phyloP scores from a whole-genome alignment of 2,797 vertebrate genomes.

The Darevskia nairensis region DNA sequence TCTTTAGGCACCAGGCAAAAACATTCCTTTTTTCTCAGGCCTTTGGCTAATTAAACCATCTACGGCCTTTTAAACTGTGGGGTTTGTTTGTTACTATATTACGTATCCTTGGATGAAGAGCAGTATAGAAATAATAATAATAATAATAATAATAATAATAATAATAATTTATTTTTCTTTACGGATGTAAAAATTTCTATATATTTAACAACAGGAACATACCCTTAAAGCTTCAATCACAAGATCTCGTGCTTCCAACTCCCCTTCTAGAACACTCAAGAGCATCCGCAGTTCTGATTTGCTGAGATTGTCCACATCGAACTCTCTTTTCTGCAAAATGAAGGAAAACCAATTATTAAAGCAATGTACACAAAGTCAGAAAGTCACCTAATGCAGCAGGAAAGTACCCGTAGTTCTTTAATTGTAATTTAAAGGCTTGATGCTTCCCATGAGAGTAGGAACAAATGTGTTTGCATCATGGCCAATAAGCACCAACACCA shows the following conservation, averaged over 20 bases:
- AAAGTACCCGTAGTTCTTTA: not conserved
- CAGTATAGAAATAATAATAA: no score
- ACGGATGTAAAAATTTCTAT: no score
- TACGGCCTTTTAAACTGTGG: no score
- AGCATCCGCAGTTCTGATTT: constrained; percentile 93
- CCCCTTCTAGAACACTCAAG: constrained; percentile 96
- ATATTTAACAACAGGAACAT: constrained; percentile 70
- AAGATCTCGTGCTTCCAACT: constrained; percentile 95
- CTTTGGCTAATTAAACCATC: no score
- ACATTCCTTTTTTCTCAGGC: no score
- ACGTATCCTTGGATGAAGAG: no score
- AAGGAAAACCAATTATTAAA: constrained; percentile 35
- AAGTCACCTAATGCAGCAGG: not conserved
- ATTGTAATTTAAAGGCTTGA: not conserved
- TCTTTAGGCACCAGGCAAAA: no score
- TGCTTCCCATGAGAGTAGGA: not conserved
- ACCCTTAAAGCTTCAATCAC: constrained; percentile 97
- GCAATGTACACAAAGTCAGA: constrained; percentile 17
- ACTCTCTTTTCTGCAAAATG: constrained; percentile 90
- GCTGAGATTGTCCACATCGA: constrained; percentile 97
- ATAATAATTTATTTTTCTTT: no score
- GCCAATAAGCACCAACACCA: not conserved
- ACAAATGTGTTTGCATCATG: not conserved
- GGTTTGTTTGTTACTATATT: no score
- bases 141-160: no score